Evolutionary conservation across 2,797 vertebrate species (phyloP), one percentile per base, ranked within the genome.

Genomic region (Spinus pinus): DNA sequence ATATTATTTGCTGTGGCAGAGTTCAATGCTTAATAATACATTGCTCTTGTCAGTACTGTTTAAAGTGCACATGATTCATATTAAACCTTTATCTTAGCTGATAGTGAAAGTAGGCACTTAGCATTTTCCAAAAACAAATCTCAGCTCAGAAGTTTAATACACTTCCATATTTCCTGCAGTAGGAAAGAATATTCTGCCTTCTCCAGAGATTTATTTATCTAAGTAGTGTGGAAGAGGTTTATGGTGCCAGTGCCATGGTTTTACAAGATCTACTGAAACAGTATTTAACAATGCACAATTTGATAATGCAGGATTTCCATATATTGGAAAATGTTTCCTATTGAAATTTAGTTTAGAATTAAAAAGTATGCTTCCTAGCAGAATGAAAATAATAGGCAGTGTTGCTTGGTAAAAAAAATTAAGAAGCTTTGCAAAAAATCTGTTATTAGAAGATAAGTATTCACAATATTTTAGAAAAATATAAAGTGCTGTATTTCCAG

Each of bases 21-120:
- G 93, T 90, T 95, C 83, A 92, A 6, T 74, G 51, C 81, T 90
- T 89, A 80, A 58, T 91, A 93, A 91, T 95, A 73, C 50, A 70
- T 67, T 90, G n/a, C 88, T 95, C 81, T 94, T 75, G 83, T 95
- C 79, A 86, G 58, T 94, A 88, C 87, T 94, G 65, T 92, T 94
- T 95, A 93, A 95, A 95, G 77, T 94, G 37, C 92, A 84, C 91
- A 74, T 95, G 84, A 96, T 97, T 97, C 89, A 96, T 95, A 64
- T 75, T 88, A 88, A 93, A 95, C 41, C 60, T 95, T 92, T 94
- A 96, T 94, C 86, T 96, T 87, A 80, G 81, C 74, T 82, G 80
- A 93, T 79, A 93, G 47, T 56, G 67, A 84, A 95, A 93, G 57
- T 41, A 83, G 61, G 54, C 74, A 93, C 71, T 60, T 93, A 65